These are phyloP conservation scores for Columba guinea DNA, from an alignment of 2,797 vertebrate genomes.

Conservation along the genomic window DNA sequence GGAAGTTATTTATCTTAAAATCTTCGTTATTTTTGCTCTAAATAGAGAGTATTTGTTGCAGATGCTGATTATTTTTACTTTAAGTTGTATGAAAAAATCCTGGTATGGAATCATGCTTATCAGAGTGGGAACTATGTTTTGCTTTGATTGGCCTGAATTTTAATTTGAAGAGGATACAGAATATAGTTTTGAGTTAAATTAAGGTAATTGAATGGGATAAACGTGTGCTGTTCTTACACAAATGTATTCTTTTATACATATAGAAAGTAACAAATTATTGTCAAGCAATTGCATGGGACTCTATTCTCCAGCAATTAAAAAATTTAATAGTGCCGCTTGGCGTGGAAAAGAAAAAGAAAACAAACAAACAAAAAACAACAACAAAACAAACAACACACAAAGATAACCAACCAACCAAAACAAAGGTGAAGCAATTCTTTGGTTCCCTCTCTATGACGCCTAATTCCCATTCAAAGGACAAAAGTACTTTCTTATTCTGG, in stretches of 20 bases:
- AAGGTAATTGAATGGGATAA: neutral
- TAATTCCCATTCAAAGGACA: neutral
- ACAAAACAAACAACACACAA: no score
- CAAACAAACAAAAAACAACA: accelerated
- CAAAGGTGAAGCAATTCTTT: neutral
- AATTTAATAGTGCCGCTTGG: neutral
- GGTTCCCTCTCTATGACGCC: neutral
- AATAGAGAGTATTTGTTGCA: neutral
- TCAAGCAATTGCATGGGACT: neutral
- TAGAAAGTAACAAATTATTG: neutral
- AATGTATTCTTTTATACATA: neutral
- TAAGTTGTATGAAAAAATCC: neutral
- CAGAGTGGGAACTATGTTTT: neutral
- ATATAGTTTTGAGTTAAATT: neutral
- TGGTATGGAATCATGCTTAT: neutral
- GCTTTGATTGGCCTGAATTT: neutral
- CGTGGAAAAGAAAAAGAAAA: accelerated
- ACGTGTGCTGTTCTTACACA: neutral
- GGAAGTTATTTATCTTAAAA: neutral
- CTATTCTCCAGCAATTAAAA: neutral
- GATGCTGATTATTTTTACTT: neutral
- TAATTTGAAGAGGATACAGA: neutral
- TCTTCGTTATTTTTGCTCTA: neutral
- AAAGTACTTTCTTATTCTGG: neutral
- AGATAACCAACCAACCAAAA: no score